phyloP scores from a whole-genome alignment of 23 tunicate genomes.

The Phallusia fumigata region DNA sequence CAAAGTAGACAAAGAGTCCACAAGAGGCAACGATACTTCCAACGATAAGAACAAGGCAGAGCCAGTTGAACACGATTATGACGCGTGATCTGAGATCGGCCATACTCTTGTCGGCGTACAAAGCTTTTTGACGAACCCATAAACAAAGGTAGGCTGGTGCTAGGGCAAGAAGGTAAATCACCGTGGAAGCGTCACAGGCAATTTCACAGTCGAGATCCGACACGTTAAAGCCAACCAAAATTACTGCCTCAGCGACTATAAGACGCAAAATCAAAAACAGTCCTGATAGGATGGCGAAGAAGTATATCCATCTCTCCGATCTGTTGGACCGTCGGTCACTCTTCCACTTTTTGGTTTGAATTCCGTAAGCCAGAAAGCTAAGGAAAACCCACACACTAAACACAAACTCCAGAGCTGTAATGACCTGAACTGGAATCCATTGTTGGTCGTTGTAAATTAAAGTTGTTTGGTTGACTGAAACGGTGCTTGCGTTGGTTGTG shows the following conservation, averaged over 20 bases:
- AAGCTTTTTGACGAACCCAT: constrained; percentile 2
- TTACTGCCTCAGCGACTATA: not conserved
- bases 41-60: not conserved
- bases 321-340: not conserved
- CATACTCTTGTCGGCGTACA: constrained; percentile 6
- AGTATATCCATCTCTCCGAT: not conserved
- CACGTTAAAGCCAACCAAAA: not conserved
- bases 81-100: not conserved
- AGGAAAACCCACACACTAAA: not conserved
- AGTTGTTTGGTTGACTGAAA: not conserved
- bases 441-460: not conserved
- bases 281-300: not conserved
- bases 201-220: not conserved
- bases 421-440: not conserved
- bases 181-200: not conserved
- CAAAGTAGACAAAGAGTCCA: not conserved
- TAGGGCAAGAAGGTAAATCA: not conserved
- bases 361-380: constrained; percentile 1
- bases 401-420: not conserved
- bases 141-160: constrained; percentile 5
- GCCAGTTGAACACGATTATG: not conserved
- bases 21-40: not conserved
- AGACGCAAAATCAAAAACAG: not conserved
- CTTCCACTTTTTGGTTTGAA: constrained; percentile 1
- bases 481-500: not conserved